phyloP scores from a whole-genome alignment of 2,888 invertebrate genomes.

The Syrista parreyssii region DNA sequence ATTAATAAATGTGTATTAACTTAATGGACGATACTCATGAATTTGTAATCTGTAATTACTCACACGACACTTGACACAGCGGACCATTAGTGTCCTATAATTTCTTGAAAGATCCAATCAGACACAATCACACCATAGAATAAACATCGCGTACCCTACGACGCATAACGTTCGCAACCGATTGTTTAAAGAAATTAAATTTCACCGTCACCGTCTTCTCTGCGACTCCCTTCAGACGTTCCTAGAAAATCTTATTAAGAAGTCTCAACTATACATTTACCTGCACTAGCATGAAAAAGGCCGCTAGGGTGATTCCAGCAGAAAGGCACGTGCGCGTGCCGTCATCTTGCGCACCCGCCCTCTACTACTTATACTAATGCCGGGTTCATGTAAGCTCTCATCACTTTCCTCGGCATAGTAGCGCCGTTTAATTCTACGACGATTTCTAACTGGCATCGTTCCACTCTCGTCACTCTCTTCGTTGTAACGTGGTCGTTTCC shows the following conservation, averaged over 20 bases:
- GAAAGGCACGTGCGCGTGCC: slow-evolving; percentile 79
- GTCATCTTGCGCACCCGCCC: slow-evolving; percentile 88
- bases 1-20: background rate
- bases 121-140: background rate
- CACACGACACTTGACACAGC: background rate
- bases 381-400: slow-evolving; percentile 57
- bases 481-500: slow-evolving; percentile 59
- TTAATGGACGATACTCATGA: background rate
- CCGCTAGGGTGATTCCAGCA: slow-evolving; percentile 65
- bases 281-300: slow-evolving; percentile 39
- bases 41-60: background rate
- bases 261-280: slow-evolving; percentile 13
- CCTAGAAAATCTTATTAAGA: background rate
- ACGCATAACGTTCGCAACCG: background rate
- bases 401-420: slow-evolving; percentile 64
- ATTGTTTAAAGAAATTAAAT: background rate
- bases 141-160: background rate
- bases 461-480: slow-evolving; percentile 55
- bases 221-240: background rate
- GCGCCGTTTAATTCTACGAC: slow-evolving; percentile 53
- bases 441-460: slow-evolving; percentile 52
- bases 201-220: background rate
- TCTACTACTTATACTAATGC: slow-evolving; percentile 78
- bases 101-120: background rate
- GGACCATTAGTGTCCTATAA: background rate